Evolutionary conservation across 2,113 vertebrate species (phyloP), one percentile per base, ranked within the genome.

Genomic region (Climacteris rufus): DNA sequence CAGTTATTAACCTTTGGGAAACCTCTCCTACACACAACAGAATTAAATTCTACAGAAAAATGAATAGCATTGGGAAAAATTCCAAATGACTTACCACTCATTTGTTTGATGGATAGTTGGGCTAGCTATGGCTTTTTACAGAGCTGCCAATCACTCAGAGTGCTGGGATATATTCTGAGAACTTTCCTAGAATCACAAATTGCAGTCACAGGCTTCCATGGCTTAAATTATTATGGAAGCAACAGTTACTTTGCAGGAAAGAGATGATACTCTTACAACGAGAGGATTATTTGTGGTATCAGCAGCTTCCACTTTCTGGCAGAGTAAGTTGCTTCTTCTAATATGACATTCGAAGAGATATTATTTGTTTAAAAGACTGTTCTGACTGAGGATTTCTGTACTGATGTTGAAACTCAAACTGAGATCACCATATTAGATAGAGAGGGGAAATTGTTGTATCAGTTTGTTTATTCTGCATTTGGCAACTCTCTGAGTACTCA

Each of bases 71-170:
- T 78, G 80, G 87, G 78, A 93, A 75, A 93, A 90, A 94, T 95
- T 97, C 89, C 96, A 95, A 88, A 96, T 33, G 10, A 91, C 66
- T 92, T 96, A 83, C 44, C 84, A 92, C 82, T 97, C 79, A 69
- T 93, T 93, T 92, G 68, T 91, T 82, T 94, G 90, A 88, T 77
- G 94, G 92, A 83, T 74, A 45, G 54, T 82, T 94, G 92, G 83
- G 63, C 54, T 47, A 94, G 71, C 65, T 90, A 82, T 77, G 1
- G 10, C 80, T 77, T 94, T 92, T 87, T 65, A 90, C 83, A 95
- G 92, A 93, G 33, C 70, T 97, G 93, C 81, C 95, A 94, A 76
- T 97, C 96, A 95, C 75, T 8, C 0, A 13, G 53, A 89, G 63
- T 93, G 76, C 87, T 94, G 42, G 45, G 72, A 76, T 85, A 47